Evolutionary conservation across 2,797 vertebrate species (phyloP).

Genomic region (Botia kubotai): DNA sequence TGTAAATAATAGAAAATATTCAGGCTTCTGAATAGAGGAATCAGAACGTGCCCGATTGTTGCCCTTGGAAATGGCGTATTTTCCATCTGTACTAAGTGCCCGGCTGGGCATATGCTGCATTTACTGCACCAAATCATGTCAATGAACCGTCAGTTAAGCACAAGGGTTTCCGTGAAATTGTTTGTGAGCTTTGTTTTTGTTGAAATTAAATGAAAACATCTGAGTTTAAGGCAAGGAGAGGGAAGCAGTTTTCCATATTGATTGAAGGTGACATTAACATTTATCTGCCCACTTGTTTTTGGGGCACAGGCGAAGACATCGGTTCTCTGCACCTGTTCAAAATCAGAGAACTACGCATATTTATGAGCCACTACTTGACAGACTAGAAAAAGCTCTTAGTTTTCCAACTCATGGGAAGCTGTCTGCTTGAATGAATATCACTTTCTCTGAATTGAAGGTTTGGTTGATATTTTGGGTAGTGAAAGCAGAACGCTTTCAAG

Average conservation of each 20-base stretch:
- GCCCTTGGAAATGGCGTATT: conserved; percentile 16
- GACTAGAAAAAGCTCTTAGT: conserved; percentile 14
- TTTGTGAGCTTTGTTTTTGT: background rate
- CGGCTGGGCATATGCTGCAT: conserved; percentile 33
- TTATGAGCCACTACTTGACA: conserved; percentile 7
- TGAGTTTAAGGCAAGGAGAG: background rate
- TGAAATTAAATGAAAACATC: background rate
- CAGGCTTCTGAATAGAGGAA: background rate
- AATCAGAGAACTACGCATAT: conserved; percentile 31
- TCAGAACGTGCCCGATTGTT: conserved; percentile 8
- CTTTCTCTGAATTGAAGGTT: background rate
- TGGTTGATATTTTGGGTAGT: background rate
- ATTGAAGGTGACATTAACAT: conserved; percentile 63
- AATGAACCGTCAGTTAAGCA: conserved; percentile 24
- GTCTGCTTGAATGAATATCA: conserved; percentile 7
- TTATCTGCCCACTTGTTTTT: conserved; percentile 50
- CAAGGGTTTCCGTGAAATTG: background rate
- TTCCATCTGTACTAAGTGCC: conserved; percentile 17
- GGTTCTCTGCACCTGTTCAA: background rate
- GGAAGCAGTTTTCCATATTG: conserved; percentile 52
- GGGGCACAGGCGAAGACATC: conserved; percentile 14
- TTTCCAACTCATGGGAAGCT: conserved; percentile 26
- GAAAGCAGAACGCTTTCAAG: background rate
- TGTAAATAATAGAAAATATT: background rate
- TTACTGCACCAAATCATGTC: conserved; percentile 27